Evolutionary conservation across 2,888 invertebrate genomes (phyloP), one percentile per base, ranked within the genome.

Genomic region (Antitype chi): DNA sequence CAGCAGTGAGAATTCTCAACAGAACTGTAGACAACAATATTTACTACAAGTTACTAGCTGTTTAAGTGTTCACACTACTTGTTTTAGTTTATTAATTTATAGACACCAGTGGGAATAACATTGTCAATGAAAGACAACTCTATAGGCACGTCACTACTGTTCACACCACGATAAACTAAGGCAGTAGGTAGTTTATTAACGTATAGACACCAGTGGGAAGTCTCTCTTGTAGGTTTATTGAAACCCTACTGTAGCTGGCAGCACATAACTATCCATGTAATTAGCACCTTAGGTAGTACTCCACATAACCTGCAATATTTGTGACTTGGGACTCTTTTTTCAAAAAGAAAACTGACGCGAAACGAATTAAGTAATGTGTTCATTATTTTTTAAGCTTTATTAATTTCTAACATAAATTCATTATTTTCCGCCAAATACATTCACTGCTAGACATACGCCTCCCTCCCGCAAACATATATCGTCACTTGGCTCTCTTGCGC

Each of bases 21-120:
- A 4, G 15, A 57, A 23, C 17, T 1, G 25, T 38, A 28, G 11
- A 25, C 38, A 80, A 71, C 52, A 52, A 28, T 57, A 75, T 62
- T 70, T 23, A 81, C 52, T 81, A n/a, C 28, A 28, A 49, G 38
- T 13, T 38, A 76, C 20, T 78, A 66, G 43, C 59, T 74, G 81
- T 57, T 49, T 38, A 17, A 47, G 53, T 55, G 53, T 55, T 77
- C 62, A 55, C 82, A 62, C 15, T 81, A 60, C 28, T n/a, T 52
- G 43, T 59, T 52, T 73, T 1, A 43, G n/a, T 25, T 69, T 52
- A 43, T 59, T 38, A 60, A 47, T 74, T n/a, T 77, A 62, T 60
- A 47, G 25, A 75, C 75, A 20, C 6, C 15, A n/a, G 47, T 55
- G 59, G 32, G 52, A 81, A 74, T 28, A n/a, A 20, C 17, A 20